phyloP scores from a whole-genome alignment of 1,140 invertebrate genomes.

The Heterodera schachtii region DNA sequence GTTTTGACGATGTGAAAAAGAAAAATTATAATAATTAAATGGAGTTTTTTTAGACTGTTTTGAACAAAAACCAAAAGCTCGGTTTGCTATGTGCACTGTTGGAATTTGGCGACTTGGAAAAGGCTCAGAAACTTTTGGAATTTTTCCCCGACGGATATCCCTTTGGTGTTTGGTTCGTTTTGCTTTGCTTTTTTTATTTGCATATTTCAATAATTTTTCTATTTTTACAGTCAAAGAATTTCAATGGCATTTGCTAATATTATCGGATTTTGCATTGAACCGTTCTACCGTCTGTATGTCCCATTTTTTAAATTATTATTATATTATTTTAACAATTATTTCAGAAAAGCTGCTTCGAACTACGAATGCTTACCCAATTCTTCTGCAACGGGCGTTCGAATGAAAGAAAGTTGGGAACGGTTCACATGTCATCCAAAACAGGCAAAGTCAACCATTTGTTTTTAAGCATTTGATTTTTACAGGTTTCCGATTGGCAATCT shows the following conservation, averaged over 20 bases:
- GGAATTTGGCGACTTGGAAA: slow-evolving; percentile 84
- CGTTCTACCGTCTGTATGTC: slow-evolving; percentile 79
- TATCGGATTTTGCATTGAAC: slow-evolving; percentile 82
- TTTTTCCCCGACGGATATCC: slow-evolving; percentile 81
- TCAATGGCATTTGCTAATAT: slow-evolving; percentile 79
- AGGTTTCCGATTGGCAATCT: slow-evolving; percentile 69
- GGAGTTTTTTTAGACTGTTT: slow-evolving; percentile 62
- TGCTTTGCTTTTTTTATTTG: not conserved
- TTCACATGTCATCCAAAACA: slow-evolving; percentile 35
- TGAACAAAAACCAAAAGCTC: slow-evolving; percentile 83
- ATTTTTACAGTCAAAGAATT: slow-evolving; percentile 75
- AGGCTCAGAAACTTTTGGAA: slow-evolving; percentile 78
- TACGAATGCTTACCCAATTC: slow-evolving; percentile 23
- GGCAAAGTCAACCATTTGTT: not conserved
- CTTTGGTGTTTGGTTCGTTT: slow-evolving; percentile 66
- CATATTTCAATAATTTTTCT: slow-evolving; percentile 3
- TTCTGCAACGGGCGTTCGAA: not conserved
- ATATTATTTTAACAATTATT: slow-evolving; percentile 32
- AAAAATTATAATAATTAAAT: not conserved
- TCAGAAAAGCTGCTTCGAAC: slow-evolving; percentile 40
- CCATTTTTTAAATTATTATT: slow-evolving; percentile 11
- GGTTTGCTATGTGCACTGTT: slow-evolving; percentile 85
- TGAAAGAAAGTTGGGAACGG: slow-evolving; percentile 38
- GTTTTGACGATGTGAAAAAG: slow-evolving; percentile 45
- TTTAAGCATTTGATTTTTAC: slow-evolving; percentile 24